Evolutionary conservation across 2,113 vertebrate genomes (phyloP).

Genomic region (Pangasianodon gigas): DNA sequence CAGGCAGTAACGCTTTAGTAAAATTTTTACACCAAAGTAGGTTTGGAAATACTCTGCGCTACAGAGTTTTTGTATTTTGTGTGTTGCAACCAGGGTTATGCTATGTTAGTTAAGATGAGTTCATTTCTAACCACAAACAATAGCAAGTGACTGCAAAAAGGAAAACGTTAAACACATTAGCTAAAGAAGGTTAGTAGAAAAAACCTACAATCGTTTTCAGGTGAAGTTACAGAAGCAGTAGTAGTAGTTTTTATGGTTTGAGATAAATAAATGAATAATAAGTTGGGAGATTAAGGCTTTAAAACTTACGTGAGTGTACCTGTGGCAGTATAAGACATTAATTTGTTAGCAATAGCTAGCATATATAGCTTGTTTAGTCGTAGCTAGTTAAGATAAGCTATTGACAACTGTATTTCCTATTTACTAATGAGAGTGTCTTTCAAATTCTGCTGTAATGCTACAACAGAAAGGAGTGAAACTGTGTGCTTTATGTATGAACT

Average conservation of each 20-base stretch:
- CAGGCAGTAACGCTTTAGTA: background rate
- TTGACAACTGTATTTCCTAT: background rate
- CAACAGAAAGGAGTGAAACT: no score
- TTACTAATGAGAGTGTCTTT: background rate
- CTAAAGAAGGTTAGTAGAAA: no score
- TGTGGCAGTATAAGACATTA: background rate
- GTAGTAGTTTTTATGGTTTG: no score
- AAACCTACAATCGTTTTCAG: no score
- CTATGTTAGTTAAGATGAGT: background rate
- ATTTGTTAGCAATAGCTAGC: background rate
- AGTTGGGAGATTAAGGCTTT: no score
- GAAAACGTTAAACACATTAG: no score
- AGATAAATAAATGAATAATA: no score
- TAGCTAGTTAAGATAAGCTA: background rate
- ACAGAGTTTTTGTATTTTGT: no score
- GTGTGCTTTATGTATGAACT: no score
- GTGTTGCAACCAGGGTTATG: background rate
- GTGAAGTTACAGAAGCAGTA: no score
- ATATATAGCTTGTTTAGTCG: background rate
- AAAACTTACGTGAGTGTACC: background rate
- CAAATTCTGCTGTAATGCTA: background rate
- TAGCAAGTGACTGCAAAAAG: no score
- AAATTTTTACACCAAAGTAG: background rate
- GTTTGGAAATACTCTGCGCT: background rate
- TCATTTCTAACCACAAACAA: no score